A percentile compares a stretch with the other conserved stretches of the same genome.
phyloP scores from a whole-genome alignment of 2,797 vertebrate species.

The Thaleichthys pacificus region DNA sequence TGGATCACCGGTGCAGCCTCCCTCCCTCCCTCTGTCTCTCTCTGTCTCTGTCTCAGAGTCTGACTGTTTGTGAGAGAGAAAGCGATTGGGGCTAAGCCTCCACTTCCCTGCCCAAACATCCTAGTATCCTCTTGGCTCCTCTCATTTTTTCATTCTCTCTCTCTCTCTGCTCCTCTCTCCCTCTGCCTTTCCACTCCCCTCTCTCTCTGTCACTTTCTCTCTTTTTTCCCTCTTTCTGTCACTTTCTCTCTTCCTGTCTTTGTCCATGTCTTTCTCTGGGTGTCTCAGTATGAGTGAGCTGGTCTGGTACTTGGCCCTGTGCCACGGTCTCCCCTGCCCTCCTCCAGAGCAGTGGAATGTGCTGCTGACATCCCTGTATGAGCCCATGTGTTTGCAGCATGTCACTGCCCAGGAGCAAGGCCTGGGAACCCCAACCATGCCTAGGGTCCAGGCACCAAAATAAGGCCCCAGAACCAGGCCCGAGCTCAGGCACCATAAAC shows the following conservation, averaged over 20 bases:
- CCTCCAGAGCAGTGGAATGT: neutral
- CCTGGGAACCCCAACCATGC: no score
- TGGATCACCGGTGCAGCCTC: neutral
- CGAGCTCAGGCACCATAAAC: neutral
- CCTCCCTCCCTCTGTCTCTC: neutral
- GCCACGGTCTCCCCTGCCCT: neutral
- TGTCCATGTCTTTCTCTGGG: neutral
- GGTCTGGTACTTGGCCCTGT: neutral
- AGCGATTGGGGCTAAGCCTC: no score
- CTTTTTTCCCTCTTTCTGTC: no score
- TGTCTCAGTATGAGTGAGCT: neutral
- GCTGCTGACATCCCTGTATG: neutral
- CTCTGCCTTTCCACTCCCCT: constrained; percentile 3
- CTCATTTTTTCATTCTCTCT: no score
- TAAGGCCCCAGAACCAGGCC: neutral
- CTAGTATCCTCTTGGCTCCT: no score
- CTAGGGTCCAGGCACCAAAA: no score
- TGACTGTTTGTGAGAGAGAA: no score
- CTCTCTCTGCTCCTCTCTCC: neutral
- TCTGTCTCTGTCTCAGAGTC: neutral
- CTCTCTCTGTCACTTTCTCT: no score
- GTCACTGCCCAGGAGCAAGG: neutral
- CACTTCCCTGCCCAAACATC: no score
- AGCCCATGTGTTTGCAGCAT: neutral
- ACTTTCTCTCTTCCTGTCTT: neutral